phyloP scores from a whole-genome alignment of 2,797 vertebrate species.

The Melanotaenia pygmaea region DNA sequence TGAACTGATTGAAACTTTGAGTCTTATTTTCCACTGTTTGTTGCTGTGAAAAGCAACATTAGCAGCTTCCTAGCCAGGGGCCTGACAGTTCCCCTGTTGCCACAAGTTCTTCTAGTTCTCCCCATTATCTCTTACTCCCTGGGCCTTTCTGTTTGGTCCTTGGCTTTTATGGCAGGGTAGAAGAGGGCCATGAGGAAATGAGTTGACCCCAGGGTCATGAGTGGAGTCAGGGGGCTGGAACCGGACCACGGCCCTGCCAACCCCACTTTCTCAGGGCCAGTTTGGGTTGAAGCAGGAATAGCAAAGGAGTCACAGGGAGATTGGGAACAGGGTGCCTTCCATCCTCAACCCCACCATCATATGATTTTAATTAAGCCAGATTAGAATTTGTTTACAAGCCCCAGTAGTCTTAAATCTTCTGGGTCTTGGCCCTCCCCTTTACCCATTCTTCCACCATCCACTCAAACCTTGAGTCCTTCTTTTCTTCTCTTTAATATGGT shows the following conservation, averaged over 20 bases:
- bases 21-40: conserved; percentile 50
- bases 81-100: conserved; percentile 64
- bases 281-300: conserved; percentile 46
- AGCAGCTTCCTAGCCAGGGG: conserved; percentile 61
- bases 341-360: conserved; percentile 77
- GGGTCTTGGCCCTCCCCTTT: conserved; percentile 51
- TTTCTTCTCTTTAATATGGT: conserved; percentile 83
- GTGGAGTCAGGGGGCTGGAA: conserved; percentile 79
- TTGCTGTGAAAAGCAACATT: conserved; percentile 50
- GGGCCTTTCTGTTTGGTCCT: conserved; percentile 74
- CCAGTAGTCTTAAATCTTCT: conserved; percentile 84
- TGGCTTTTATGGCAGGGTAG: conserved; percentile 85
- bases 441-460: conserved; percentile 38
- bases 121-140: conserved; percentile 78
- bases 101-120: conserved; percentile 65
- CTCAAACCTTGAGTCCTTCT: conserved; percentile 59
- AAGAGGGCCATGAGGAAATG: conserved; percentile 87
- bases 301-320: conserved; percentile 47
- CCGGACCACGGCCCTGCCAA: conserved; percentile 67
- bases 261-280: conserved; percentile 60
- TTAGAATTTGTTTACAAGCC: conserved; percentile 87
- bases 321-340: conserved; percentile 59
- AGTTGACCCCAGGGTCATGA: conserved; percentile 84
- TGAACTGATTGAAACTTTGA: conserved; percentile 18
- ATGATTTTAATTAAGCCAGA: conserved; percentile 84